Evolutionary conservation across 2,113 vertebrate genomes (phyloP).

Genomic region (Rynchops niger): DNA sequence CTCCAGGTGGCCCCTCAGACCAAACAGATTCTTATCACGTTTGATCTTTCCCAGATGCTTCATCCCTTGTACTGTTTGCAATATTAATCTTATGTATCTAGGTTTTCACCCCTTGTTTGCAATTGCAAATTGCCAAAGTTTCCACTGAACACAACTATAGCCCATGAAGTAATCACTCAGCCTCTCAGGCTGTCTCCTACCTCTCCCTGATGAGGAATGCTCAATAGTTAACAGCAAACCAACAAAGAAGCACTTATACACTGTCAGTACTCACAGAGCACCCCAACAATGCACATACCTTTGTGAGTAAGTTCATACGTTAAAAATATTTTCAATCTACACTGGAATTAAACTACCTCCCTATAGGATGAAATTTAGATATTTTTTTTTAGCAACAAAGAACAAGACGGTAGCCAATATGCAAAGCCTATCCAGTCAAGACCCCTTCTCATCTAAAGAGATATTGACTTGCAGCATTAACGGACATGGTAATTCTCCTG

Average conservation of each 20-base stretch:
- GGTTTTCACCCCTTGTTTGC: neutral
- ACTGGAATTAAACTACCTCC: neutral
- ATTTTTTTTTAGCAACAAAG: neutral
- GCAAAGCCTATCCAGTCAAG: neutral
- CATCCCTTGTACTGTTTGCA: neutral
- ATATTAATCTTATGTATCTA: neutral
- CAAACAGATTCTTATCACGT: neutral
- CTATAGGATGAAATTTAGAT: neutral
- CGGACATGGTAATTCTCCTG: neutral
- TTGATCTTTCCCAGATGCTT: neutral
- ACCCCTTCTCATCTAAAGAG: neutral
- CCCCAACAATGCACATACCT: neutral
- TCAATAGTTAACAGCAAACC: neutral
- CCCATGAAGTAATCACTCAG: neutral
- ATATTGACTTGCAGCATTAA: neutral
- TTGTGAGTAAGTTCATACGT: neutral
- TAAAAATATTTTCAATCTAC: neutral
- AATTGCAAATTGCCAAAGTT: constrained; percentile 4
- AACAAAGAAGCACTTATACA: neutral
- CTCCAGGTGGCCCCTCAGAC: neutral
- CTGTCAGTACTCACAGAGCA: neutral
- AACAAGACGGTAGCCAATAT: neutral
- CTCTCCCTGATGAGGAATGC: neutral
- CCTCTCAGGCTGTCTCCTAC: neutral
- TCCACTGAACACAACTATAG: neutral